A percentile compares a stretch with the other conserved stretches of the same genome.
These are phyloP conservation scores for Hydroisotoma schaefferi DNA, from an alignment of 2,888 invertebrate species.

Conservation along the genomic window DNA sequence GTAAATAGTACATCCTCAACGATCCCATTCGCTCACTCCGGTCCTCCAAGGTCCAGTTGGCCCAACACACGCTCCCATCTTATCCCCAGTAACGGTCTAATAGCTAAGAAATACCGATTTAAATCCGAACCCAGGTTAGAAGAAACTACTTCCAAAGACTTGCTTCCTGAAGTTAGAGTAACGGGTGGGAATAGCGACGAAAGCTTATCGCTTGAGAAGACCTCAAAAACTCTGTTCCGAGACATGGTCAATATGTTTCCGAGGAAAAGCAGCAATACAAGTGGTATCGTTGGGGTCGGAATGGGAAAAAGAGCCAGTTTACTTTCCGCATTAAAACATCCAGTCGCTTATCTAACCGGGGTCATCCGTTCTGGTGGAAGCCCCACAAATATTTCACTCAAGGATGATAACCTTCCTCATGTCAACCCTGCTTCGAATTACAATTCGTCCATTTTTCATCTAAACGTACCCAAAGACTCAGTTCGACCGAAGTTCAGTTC, in stretches of 20 bases:
- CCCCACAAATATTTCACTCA: not conserved
- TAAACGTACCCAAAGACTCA: conserved; percentile 7
- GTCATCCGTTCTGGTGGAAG: conserved; percentile 20
- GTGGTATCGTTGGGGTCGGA: conserved; percentile 8
- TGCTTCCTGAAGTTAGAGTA: too few relatives aligned
- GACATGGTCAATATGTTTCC: conserved; percentile 12
- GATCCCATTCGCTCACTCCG: conserved; percentile 8
- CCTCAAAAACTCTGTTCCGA: not conserved
- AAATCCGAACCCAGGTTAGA: conserved; percentile 37
- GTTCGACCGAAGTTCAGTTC: conserved; percentile 34
- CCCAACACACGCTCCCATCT: conserved; percentile 35
- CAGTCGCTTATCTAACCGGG: conserved; percentile 36
- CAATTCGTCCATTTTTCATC: conserved; percentile 6
- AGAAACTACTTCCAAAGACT: too few relatives aligned
- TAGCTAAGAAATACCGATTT: conserved; percentile 31
- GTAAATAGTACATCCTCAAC: conserved; percentile 4
- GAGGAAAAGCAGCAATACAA: conserved; percentile 34
- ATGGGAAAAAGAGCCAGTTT: conserved; percentile 30
- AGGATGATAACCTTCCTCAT: not conserved
- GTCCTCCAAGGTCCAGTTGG: conserved; percentile 44
- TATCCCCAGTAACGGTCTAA: conserved; percentile 23
- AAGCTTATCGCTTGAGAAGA: not conserved
- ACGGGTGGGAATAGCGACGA: conserved; percentile 6
- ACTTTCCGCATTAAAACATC: conserved; percentile 39
- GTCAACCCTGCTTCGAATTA: not conserved